These are phyloP conservation scores for Mergus octosetaceus DNA, from an alignment of 2,797 vertebrate species.

Conservation along the genomic window DNA sequence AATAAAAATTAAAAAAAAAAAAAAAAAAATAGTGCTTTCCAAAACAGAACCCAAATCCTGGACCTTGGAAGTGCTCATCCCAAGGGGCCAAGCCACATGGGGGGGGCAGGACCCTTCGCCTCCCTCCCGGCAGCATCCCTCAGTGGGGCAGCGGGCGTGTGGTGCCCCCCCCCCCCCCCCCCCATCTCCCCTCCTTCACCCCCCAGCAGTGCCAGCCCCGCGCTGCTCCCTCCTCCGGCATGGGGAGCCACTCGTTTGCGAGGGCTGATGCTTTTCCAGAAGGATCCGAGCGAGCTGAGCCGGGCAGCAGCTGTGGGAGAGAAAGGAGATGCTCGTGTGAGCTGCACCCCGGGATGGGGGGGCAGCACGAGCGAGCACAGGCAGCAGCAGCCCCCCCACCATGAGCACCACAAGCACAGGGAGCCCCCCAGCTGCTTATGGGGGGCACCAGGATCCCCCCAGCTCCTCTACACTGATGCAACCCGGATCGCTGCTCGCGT, in stretches of 20 bases:
- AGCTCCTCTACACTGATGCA: not conserved
- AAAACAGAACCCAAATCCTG: rapidly evolving
- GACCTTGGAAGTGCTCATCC: not conserved
- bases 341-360: not conserved
- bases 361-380: not conserved
- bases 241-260: not conserved
- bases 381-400: not conserved
- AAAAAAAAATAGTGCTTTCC: not conserved
- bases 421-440: too few species aligned
- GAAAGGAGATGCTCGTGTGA: conserved; percentile 23
- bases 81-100: rapidly evolving
- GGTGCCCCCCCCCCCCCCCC: not conserved
- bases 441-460: not conserved
- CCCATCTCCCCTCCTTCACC: not conserved
- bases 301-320: conserved; percentile 9
- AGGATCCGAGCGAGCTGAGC: conserved; percentile 22
- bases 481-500: not conserved
- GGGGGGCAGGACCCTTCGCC: rapidly evolving
- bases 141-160: rapidly evolving
- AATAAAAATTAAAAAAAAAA: too few species aligned
- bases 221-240: not conserved
- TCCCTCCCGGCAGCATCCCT: not conserved
- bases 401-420: too few species aligned
- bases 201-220: not conserved
- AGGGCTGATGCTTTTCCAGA: conserved; percentile 35